Evolutionary conservation across 2,113 vertebrate genomes (phyloP), one percentile per base, ranked within the genome.

Genomic region (Nerophis lumbriciformis): DNA sequence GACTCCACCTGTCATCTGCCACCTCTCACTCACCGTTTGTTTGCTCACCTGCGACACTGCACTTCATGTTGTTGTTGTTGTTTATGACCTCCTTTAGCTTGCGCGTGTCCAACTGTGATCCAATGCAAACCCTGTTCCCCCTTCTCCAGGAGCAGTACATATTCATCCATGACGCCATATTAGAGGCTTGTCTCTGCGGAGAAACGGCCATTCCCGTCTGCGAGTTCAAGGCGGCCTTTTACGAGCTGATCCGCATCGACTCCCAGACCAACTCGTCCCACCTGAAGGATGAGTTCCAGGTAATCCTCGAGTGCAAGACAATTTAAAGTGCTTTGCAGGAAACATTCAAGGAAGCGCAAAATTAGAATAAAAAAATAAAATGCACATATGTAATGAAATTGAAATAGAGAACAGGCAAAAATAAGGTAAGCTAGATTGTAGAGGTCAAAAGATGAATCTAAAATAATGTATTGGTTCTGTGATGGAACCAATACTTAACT

Each of bases 221-320:
- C 0, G 97, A 99, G 91, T 97, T 96, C 86, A 98, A 98, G 91
- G 95, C 94, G 60, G 94, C 96, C 42, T 98, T 95, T 89, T 99
- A 98, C 75, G 97, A 99, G 88, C 96, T 99, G 92, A 98, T 98
- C 87, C 92, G 96, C 89, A 97, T 99, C 90, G 97, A 99, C 85
- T 97, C 95, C 44, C 97, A 99, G 88, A 99, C 95, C 77, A 99
- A 98, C 88, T 99, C 97, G 16, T 98, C 95, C 0, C 97, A 99
- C 85, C 93, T 99, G 79, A 99, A 99, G 91, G 97, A 99, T 59
- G 97, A 99, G 88, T 98, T 99, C 87, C 97, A 99, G 94, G 97
- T 99, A 85, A 61, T 19, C 14, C 36, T 14, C 11, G 9, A 11
- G 6, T 19, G 28, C 28, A 28, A 28, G 28, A 28, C 28, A 28